Conservation (phyloP, 2,113 vertebrate genomes). For the Laterallus jamaicensis region DNA sequence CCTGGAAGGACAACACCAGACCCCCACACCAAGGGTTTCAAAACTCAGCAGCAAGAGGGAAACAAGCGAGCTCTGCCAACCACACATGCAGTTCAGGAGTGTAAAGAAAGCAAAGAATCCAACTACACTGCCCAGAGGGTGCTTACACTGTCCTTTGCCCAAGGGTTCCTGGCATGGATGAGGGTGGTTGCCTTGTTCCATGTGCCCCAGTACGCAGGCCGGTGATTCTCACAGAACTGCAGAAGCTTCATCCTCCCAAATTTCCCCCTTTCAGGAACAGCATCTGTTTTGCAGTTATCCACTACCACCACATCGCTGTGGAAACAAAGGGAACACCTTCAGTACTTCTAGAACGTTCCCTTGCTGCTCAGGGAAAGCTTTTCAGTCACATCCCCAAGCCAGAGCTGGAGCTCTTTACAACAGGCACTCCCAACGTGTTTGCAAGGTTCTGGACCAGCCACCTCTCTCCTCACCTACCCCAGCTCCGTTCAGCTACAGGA, state of each 20-base stretch:
- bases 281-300: slow-evolving; percentile 72
- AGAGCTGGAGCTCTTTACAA: not conserved
- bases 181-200: slow-evolving; percentile 85
- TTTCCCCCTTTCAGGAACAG: slow-evolving; percentile 76
- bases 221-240: slow-evolving; percentile 92
- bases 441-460: not conserved
- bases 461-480: not conserved
- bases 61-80: not conserved
- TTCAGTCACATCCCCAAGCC: not conserved
- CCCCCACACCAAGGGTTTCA: not conserved
- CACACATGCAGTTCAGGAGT: fast-evolving
- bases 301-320: slow-evolving; percentile 78
- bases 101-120: not conserved
- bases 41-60: not conserved
- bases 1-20: fast-evolving
- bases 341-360: not conserved
- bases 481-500: not conserved
- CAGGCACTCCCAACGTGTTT: no score
- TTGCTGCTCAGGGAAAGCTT: not conserved
- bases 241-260: slow-evolving; percentile 93
- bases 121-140: not conserved
- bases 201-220: slow-evolving; percentile 96
- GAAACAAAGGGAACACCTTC: not conserved
- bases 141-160: slow-evolving; percentile 86
- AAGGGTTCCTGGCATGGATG: slow-evolving; percentile 84